A percentile compares a stretch with the other conserved stretches of the same genome.
Conservation (phyloP, 2,888 invertebrate species). For the Ptychoptera albimana region DNA sequence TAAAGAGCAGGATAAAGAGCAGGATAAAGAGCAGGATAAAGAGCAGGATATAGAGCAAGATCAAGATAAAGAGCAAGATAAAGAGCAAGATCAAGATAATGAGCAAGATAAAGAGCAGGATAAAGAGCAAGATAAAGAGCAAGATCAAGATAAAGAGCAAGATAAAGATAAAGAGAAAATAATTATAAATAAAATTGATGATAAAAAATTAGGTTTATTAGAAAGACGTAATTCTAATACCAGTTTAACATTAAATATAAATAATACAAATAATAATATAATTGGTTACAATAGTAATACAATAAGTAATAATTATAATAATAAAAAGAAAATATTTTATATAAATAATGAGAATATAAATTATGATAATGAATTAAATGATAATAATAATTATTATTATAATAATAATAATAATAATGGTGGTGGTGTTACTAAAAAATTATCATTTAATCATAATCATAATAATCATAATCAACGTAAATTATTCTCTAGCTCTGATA, state of each 20-base stretch:
- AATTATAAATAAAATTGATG: conserved; percentile 7
- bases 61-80: conserved; percentile 4
- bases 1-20: conserved; percentile 3
- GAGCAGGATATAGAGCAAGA: too few relatives aligned
- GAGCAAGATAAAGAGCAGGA: conserved; percentile 3
- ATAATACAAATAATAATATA: conserved; percentile 26
- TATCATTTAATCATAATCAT: background rate
- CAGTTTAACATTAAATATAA: conserved; percentile 64
- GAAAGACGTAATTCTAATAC: conserved; percentile 84
- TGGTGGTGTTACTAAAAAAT: too few relatives aligned
- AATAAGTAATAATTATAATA: background rate
- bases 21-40: too few relatives aligned
- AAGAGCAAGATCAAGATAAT: conserved; percentile 7
- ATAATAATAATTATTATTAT: conserved; percentile 3
- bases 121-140: conserved; percentile 7
- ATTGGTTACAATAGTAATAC: conserved; percentile 15
- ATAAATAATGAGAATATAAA: background rate
- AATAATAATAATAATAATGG: background rate
- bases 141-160: conserved; percentile 4
- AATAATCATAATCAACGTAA: conserved; percentile 20
- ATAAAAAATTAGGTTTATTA: conserved; percentile 50
- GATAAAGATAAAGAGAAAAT: background rate
- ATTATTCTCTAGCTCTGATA: conserved; percentile 30
- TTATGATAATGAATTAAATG: conserved; percentile 1
- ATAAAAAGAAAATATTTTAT: background rate